Percentiles rank a stretch among this genome's conserved stretches.
Conservation (phyloP, 2,797 vertebrate genomes). For the Typhlichthys subterraneus region DNA sequence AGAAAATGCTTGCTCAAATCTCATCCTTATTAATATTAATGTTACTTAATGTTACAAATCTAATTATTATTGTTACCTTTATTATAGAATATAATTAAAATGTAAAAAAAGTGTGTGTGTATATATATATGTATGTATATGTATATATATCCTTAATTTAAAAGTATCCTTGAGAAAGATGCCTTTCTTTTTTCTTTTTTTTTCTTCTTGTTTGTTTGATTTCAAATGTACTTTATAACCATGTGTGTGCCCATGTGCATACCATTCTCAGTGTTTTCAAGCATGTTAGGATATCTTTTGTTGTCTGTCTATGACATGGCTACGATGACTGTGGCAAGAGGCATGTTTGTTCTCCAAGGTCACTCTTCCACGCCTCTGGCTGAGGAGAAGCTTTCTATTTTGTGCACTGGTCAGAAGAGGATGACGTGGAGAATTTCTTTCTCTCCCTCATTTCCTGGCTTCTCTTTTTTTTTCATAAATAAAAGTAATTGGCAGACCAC, state of each 20-base stretch:
- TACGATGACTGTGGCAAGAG: slow-evolving; percentile 56
- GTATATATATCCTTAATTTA: too few relatives aligned
- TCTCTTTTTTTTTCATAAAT: slow-evolving; percentile 38
- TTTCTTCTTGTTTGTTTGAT: slow-evolving; percentile 28
- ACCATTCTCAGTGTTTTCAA: slow-evolving; percentile 25
- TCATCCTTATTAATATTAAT: not conserved
- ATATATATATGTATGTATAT: too few relatives aligned
- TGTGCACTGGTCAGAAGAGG: slow-evolving; percentile 56
- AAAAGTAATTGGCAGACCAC: slow-evolving; percentile 20
- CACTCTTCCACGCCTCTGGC: slow-evolving; percentile 63
- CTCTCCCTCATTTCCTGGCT: slow-evolving; percentile 21
- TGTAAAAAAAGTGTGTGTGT: too few relatives aligned
- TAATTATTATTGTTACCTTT: too few relatives aligned
- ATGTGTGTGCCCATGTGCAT: slow-evolving; percentile 14
- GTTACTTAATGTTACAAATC: too few relatives aligned
- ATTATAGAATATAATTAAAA: too few relatives aligned
- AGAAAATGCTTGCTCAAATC: slow-evolving; percentile 28
- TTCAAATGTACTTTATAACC: slow-evolving; percentile 31
- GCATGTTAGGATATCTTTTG: slow-evolving; percentile 29
- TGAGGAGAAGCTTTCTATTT: slow-evolving; percentile 60
- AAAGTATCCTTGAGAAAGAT: not conserved
- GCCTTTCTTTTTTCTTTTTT: not conserved
- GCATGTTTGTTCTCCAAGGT: slow-evolving; percentile 64
- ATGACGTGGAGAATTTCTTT: slow-evolving; percentile 30
- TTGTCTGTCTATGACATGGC: slow-evolving; percentile 46